Percentiles rank a stretch among this genome's conserved stretches.
These are phyloP conservation scores for Drosophila rufa DNA, from an alignment of 1,140 invertebrate species.

Conservation along the genomic window DNA sequence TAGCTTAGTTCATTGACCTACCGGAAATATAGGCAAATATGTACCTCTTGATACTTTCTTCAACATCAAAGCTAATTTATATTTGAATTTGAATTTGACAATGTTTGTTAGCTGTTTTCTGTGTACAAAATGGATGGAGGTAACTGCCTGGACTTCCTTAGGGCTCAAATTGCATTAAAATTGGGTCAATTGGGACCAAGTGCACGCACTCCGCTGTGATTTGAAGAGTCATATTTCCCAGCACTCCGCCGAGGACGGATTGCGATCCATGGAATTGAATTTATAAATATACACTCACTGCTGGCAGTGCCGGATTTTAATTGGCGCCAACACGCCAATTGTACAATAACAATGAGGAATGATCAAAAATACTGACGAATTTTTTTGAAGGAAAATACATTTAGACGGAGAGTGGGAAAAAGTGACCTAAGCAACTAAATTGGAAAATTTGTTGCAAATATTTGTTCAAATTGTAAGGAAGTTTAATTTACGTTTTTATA, in stretches of 20 bases:
- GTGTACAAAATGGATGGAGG: not conserved
- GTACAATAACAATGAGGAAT: conserved; percentile 32
- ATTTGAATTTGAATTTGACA: not conserved
- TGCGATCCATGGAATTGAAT: conserved; percentile 13
- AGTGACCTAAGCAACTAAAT: not conserved
- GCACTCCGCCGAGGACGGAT: not conserved
- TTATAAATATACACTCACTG: conserved; percentile 6
- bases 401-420: not conserved
- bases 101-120: not conserved
- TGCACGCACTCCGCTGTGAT: conserved; percentile 36
- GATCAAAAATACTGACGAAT: not conserved
- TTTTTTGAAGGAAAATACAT: not conserved
- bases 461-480: not conserved
- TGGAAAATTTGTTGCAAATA: not conserved
- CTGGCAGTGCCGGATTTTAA: conserved; percentile 26
- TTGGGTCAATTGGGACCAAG: conserved; percentile 65
- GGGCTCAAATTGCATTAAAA: conserved; percentile 66
- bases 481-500: not conserved
- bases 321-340: conserved; percentile 35
- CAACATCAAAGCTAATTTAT: not conserved
- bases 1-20: no score
- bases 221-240: conserved; percentile 8
- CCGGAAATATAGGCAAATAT: no score
- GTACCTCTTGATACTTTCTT: not conserved
- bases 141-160: conserved; percentile 4